Conservation (phyloP, 2,888 invertebrate species). For the Neoascia interrupta region DNA sequence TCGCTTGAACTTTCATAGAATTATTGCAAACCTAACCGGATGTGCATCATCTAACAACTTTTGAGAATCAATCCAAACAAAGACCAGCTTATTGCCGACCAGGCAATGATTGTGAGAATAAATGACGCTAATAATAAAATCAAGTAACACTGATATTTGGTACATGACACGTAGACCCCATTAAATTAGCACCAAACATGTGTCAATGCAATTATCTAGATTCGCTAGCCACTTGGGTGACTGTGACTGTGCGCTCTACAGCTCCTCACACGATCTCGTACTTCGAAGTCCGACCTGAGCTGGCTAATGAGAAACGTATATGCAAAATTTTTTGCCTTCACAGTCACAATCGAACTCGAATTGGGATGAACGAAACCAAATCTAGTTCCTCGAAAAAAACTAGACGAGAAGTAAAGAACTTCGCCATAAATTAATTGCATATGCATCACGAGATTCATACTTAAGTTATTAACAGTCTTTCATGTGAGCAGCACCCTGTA, state of each 20-base stretch:
- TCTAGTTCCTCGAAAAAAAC: background rate
- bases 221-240: conserved; percentile 25
- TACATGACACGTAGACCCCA: conserved; percentile 61
- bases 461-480: conserved; percentile 49
- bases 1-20: too few relatives aligned
- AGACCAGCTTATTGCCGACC: background rate
- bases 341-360: conserved; percentile 41
- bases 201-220: conserved; percentile 65
- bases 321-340: background rate
- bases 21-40: conserved; percentile 43
- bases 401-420: conserved; percentile 46
- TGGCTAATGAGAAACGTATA: conserved; percentile 11
- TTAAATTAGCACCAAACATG: conserved; percentile 62
- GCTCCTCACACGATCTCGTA: conserved; percentile 15
- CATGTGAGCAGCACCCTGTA: conserved; percentile 4
- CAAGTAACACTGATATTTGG: conserved; percentile 34
- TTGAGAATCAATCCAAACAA: conserved; percentile 15
- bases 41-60: conserved; percentile 66
- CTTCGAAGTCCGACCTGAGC: too few relatives aligned
- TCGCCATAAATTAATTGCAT: conserved; percentile 65
- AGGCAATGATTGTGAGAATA: conserved; percentile 21
- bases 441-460: conserved; percentile 59
- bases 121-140: conserved; percentile 11
- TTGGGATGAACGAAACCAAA: conserved; percentile 39
- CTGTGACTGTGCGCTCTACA: background rate